These are phyloP conservation scores for Drosophila nr. fundita DNA, from an alignment of 2,888 invertebrate genomes.

Conservation along the genomic window DNA sequence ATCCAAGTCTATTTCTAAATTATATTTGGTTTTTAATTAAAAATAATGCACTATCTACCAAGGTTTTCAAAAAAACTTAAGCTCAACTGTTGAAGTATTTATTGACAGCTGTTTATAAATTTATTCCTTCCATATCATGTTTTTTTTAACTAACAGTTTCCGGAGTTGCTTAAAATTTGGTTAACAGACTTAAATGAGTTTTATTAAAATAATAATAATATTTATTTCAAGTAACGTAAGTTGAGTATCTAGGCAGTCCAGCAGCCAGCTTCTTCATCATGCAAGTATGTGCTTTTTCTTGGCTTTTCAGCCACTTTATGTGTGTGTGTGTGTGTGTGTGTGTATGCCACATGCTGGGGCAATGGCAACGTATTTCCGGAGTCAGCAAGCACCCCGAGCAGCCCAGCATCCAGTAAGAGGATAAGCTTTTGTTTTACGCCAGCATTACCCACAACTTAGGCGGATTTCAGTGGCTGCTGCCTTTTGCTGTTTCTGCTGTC, in stretches of 20 bases:
- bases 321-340: constrained; percentile 9
- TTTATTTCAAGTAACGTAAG: neutral
- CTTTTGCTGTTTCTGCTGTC: constrained; percentile 21
- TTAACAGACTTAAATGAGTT: neutral
- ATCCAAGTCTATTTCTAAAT: neutral
- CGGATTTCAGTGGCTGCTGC: constrained; percentile 64
- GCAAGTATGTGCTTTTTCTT: constrained; percentile 39
- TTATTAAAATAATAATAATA: neutral
- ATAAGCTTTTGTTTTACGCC: constrained; percentile 81
- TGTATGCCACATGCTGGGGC: constrained; percentile 73
- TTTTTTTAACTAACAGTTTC: neutral
- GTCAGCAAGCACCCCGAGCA: constrained; percentile 34
- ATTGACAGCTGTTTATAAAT: neutral
- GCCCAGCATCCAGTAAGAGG: constrained; percentile 63
- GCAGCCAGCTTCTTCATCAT: neutral
- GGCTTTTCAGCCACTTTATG: constrained; percentile 32
- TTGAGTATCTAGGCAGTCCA: constrained; percentile 27
- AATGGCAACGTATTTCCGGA: constrained; percentile 76
- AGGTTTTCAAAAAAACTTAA: neutral
- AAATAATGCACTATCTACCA: neutral
- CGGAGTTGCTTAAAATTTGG: neutral
- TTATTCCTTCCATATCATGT: neutral
- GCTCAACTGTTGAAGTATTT: neutral
- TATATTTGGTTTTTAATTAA: neutral
- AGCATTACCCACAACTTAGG: constrained; percentile 80